A percentile compares a stretch with the other conserved stretches of the same genome.
Conservation (phyloP, 2,113 vertebrate species). For the Mohoua ochrocephala region DNA sequence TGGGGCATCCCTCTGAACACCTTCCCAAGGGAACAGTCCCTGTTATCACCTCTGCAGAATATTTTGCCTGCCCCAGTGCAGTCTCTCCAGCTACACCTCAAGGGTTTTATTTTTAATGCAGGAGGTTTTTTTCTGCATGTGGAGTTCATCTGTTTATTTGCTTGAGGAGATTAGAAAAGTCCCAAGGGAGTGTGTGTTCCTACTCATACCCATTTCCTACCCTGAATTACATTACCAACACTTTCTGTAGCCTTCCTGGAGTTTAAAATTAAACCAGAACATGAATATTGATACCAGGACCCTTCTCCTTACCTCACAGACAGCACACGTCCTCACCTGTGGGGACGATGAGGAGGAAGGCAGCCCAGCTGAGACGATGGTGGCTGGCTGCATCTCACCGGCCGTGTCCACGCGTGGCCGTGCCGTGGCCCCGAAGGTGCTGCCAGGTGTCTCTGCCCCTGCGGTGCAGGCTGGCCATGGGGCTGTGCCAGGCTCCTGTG, state of each 20-base stretch:
- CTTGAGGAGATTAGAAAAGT: constrained; percentile 8
- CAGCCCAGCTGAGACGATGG: accelerated
- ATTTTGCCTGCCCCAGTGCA: background rate
- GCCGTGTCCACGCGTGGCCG: accelerated
- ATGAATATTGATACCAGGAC: background rate
- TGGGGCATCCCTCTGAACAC: background rate
- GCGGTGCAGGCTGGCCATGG: accelerated
- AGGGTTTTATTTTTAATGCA: background rate
- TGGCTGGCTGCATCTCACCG: accelerated
- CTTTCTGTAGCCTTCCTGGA: background rate
- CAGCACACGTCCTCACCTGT: background rate
- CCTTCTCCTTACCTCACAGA: background rate
- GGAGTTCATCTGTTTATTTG: constrained; percentile 37
- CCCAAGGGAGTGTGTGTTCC: background rate
- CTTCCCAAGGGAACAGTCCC: background rate
- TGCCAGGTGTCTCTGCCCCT: background rate
- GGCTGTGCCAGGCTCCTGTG: background rate
- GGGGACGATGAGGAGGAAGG: background rate
- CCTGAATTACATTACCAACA: background rate
- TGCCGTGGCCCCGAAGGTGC: accelerated
- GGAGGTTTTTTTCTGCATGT: background rate
- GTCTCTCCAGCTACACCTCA: background rate
- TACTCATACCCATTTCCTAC: constrained; percentile 6
- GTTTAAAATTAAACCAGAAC: constrained; percentile 9
- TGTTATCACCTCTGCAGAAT: background rate